These are phyloP conservation scores for Octopus sinensis DNA, from an alignment of 1,140 invertebrate genomes.

Conservation along the genomic window DNA sequence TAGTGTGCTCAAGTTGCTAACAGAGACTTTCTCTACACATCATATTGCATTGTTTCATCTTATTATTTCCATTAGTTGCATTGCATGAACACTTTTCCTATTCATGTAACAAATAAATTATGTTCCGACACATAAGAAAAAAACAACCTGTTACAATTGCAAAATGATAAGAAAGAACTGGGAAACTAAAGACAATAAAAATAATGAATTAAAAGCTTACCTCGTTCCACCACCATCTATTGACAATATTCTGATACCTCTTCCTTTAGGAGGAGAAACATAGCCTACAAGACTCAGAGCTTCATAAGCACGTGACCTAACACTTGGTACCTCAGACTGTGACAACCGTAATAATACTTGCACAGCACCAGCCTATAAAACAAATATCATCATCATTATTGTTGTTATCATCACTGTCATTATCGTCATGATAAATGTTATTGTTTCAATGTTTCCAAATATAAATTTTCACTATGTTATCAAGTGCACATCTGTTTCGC, in stretches of 20 bases:
- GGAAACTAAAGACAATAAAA: neutral
- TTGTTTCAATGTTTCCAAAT: too few relatives aligned
- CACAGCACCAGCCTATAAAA: slow-evolving; percentile 65
- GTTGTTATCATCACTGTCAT: too few relatives aligned
- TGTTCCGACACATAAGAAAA: neutral
- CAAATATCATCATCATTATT: neutral
- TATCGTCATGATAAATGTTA: too few relatives aligned
- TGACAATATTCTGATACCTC: slow-evolving; percentile 77
- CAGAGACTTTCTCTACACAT: neutral
- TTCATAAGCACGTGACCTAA: slow-evolving; percentile 33
- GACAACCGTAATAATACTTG: slow-evolving; percentile 63
- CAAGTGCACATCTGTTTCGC: too few relatives aligned
- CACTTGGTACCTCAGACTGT: slow-evolving; percentile 31
- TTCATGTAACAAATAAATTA: neutral
- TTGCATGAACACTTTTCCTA: neutral
- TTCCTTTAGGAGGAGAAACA: slow-evolving; percentile 66
- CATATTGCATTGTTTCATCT: neutral
- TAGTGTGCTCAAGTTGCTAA: too few relatives aligned
- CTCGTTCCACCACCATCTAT: slow-evolving; percentile 87
- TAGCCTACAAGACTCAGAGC: slow-evolving; percentile 74
- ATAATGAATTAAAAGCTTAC: slow-evolving; percentile 45
- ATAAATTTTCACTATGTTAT: too few relatives aligned
- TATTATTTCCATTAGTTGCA: neutral
- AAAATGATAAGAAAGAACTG: neutral
- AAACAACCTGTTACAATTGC: too few relatives aligned